Evolutionary conservation across 1,140 invertebrate species (phyloP).

Genomic region (Atta colombica): DNA sequence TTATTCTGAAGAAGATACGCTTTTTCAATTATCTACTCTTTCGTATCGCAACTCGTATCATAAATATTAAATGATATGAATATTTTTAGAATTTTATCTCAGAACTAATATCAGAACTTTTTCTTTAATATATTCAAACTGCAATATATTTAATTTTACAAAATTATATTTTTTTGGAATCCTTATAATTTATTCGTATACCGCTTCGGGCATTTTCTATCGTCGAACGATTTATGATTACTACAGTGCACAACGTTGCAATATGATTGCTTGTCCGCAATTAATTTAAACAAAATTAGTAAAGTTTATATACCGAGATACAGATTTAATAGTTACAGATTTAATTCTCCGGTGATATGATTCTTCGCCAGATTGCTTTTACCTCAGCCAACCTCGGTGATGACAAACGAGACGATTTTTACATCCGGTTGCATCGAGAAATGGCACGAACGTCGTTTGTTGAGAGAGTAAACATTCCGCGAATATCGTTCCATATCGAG

Average conservation of each 20-base stretch:
- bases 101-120: not conserved
- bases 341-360: slow-evolving; percentile 27
- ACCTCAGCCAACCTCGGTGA: not conserved
- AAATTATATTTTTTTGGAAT: not conserved
- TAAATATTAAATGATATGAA: not conserved
- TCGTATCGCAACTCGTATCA: not conserved
- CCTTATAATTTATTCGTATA: not conserved
- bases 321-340: not conserved
- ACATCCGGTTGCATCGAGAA: slow-evolving; percentile 50
- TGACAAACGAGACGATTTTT: slow-evolving; percentile 44
- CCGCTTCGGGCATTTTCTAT: not conserved
- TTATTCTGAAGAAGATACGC: not conserved
- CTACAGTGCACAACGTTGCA: not conserved
- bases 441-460: slow-evolving; percentile 47
- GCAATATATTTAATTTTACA: not conserved
- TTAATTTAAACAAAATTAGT: not conserved
- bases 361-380: slow-evolving; percentile 28
- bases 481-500: slow-evolving; percentile 52
- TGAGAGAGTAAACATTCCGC: slow-evolving; percentile 54
- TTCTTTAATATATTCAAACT: not conserved
- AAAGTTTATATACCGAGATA: not conserved
- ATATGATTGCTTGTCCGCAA: not conserved
- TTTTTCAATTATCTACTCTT: not conserved
- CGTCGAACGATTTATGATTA: slow-evolving; percentile 2
- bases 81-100: not conserved